Evolutionary conservation across 1,140 invertebrate species (phyloP).

Genomic region (Aphidius gifuensis): DNA sequence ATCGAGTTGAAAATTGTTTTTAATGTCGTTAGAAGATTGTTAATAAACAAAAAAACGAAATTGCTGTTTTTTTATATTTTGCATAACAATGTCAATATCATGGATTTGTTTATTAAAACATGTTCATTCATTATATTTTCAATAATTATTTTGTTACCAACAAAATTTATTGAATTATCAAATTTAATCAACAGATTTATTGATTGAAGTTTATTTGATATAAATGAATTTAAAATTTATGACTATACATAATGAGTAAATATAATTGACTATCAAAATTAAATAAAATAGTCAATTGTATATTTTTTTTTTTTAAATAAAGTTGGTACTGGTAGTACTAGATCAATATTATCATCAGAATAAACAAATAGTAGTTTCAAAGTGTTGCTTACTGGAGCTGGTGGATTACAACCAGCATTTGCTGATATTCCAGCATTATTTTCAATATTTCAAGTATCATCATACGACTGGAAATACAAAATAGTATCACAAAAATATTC

Average conservation of each 20-base stretch:
- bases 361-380: slow-evolving; percentile 60
- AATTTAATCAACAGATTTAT: slow-evolving; percentile 31
- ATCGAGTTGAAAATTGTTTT: no score
- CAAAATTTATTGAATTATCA: slow-evolving; percentile 32
- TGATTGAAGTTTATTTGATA: slow-evolving; percentile 30
- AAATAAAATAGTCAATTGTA: slow-evolving; percentile 17
- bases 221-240: slow-evolving; percentile 37
- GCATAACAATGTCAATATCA: neutral
- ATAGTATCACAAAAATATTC: slow-evolving; percentile 66
- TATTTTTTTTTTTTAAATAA: slow-evolving; percentile 38
- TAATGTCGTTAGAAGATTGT: no score
- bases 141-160: slow-evolving; percentile 30
- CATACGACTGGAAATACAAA: slow-evolving; percentile 68
- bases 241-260: slow-evolving; percentile 60
- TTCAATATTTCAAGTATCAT: slow-evolving; percentile 61
- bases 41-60: no score
- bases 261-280: slow-evolving; percentile 29
- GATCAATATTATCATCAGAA: slow-evolving; percentile 64
- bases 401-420: slow-evolving; percentile 57
- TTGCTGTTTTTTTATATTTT: no score
- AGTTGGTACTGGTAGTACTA: slow-evolving; percentile 77
- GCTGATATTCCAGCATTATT: slow-evolving; percentile 61
- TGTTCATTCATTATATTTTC: slow-evolving; percentile 15
- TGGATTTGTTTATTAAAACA: neutral
- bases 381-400: slow-evolving; percentile 68